A percentile compares a stretch with the other conserved stretches of the same genome.
These are phyloP conservation scores for Eubucco bourcierii DNA, from an alignment of 2,113 vertebrate genomes.

Conservation along the genomic window DNA sequence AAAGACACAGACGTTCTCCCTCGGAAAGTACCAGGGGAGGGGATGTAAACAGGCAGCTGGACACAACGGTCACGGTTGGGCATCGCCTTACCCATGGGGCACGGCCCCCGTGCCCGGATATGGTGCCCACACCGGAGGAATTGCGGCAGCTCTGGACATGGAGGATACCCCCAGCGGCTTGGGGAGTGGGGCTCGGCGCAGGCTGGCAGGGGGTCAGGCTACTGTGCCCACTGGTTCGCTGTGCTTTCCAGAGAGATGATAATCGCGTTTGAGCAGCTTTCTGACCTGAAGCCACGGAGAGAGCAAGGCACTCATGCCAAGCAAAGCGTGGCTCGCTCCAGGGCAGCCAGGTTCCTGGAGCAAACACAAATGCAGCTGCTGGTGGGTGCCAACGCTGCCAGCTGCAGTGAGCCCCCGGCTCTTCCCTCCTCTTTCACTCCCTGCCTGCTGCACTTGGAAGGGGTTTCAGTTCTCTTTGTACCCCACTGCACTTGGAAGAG, in stretches of 20 bases:
- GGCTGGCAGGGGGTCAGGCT: background rate
- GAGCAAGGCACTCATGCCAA: background rate
- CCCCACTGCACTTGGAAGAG: no score
- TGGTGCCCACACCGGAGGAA: fast-evolving
- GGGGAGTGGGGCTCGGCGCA: background rate
- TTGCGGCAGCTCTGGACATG: fast-evolving
- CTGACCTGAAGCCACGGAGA: background rate
- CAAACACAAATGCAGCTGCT: fast-evolving
- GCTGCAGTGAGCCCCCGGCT: background rate
- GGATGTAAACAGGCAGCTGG: background rate
- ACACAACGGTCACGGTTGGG: background rate
- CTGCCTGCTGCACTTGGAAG: fast-evolving
- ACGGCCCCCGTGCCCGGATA: fast-evolving
- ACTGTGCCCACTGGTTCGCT: fast-evolving
- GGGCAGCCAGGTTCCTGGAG: background rate
- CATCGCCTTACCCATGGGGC: background rate
- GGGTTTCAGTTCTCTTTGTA: background rate
- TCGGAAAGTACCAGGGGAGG: background rate
- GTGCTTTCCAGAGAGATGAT: background rate
- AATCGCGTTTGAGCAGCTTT: fast-evolving
- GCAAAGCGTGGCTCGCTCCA: background rate
- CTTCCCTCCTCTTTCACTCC: background rate
- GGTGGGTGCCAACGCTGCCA: background rate
- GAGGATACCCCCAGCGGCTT: fast-evolving
- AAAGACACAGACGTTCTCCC: background rate